Base-by-base conservation (phyloP, 92 coral and sea anemone species). In the Epizoanthus stellaris region DNA sequence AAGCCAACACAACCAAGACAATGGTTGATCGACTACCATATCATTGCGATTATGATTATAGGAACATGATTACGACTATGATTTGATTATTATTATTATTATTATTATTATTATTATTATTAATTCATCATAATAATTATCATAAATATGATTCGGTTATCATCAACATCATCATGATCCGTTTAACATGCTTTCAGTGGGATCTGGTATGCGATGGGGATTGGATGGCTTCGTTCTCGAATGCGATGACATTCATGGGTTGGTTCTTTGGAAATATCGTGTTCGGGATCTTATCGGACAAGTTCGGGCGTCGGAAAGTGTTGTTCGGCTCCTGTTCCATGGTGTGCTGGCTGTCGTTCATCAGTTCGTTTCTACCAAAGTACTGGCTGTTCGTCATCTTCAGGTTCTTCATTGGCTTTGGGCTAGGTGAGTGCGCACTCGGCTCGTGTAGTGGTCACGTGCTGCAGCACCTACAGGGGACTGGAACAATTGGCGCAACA, bases 231-330 rank as follows among this genome's bases (percentile, higher is more conserved):
- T 93, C 94, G 72, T 90, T 89, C 73, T 90, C 98, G 0, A 91
- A 81, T 59, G 92, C 99, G 9, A 82, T 97, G 88, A 80, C 89
- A 87, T 97, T 95, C 82, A 70, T 89, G 7, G 99, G 99, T 4
- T 97, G 99, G 99, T 69, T 97, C 23, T 75, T 97, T 72, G 99
- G 99, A 13, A 97, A 97, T 69, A 85, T 97, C 42, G 69, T 97
- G 69, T 87, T 97, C 66, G 98, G 99, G 2, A 91, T 94, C 70
- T 36, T 97, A 65, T 97, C 99, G 34, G 99, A 97, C 86, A 97
- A 94, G 85, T 91, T 90, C 86, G 99, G 99, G 23, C 97, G 99
- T 30, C 89, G 93, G 21, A 94, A 91, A 77, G 89, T 93, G 82
- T 84, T 91, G 68, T 93, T 94, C 83, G 71, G 93, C 21, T 91